These are phyloP conservation scores for Lasioglossum marginatum DNA, from an alignment of 2,888 invertebrate genomes.

Conservation along the genomic window DNA sequence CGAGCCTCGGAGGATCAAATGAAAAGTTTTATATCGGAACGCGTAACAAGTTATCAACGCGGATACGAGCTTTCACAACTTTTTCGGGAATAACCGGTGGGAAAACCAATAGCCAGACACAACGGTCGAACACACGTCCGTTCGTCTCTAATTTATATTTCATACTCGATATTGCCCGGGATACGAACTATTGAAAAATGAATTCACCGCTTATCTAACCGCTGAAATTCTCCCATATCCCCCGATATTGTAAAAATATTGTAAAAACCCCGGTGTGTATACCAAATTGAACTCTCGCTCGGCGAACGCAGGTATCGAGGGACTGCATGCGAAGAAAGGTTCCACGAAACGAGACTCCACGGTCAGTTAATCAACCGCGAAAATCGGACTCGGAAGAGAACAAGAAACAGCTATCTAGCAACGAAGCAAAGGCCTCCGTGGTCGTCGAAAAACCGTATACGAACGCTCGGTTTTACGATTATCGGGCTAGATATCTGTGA, in stretches of 20 bases:
- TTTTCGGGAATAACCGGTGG: not conserved
- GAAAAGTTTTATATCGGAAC: not conserved
- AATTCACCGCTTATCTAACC: not conserved
- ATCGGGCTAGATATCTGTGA: not conserved
- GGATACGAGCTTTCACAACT: not conserved
- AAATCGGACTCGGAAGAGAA: slow-evolving; percentile 35
- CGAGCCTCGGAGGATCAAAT: not conserved
- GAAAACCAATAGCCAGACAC: not conserved
- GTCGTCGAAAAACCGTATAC: slow-evolving; percentile 13
- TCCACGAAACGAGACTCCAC: slow-evolving; percentile 42
- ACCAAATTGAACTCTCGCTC: slow-evolving; percentile 22
- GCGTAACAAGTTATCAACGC: not conserved
- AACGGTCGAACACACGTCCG: not conserved
- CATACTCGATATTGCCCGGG: not conserved
- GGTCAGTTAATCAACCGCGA: slow-evolving; percentile 57
- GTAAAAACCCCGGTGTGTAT: not conserved
- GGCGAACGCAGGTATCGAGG: not conserved
- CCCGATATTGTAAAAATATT: not conserved
- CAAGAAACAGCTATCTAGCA: slow-evolving; percentile 33
- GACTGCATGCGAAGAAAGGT: slow-evolving; percentile 22
- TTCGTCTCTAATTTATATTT: not conserved
- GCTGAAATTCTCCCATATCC: not conserved
- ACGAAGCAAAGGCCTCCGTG: slow-evolving; percentile 3
- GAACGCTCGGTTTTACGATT: not conserved
- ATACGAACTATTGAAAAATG: not conserved